Conservation (phyloP, 2,113 vertebrate species). For the Oreotrochilus melanogaster region DNA sequence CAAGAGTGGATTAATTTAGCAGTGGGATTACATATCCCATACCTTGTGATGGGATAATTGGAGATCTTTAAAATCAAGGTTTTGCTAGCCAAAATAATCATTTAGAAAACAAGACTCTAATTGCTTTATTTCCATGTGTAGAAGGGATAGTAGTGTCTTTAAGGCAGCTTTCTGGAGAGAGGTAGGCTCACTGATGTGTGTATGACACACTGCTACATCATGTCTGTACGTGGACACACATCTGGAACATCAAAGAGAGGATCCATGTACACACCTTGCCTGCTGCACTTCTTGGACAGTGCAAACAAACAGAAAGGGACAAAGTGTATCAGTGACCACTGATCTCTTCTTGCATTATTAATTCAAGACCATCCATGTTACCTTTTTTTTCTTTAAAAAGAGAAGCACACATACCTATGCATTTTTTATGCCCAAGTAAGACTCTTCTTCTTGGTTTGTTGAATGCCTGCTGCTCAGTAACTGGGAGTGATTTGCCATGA, state of each 20-base stretch:
- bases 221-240: too few relatives aligned
- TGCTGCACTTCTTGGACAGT: neutral
- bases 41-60: neutral
- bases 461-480: neutral
- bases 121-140: neutral
- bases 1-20: neutral
- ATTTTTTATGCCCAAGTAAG: neutral
- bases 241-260: neutral
- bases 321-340: neutral
- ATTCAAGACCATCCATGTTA: neutral
- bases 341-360: neutral
- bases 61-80: neutral
- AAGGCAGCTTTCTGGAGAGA: neutral
- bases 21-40: fast-evolving
- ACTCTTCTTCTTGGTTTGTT: neutral
- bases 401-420: neutral
- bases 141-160: neutral
- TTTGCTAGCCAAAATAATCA: neutral
- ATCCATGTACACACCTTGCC: neutral
- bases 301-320: neutral
- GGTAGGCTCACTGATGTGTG: neutral
- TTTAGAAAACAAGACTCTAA: neutral
- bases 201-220: neutral
- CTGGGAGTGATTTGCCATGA: neutral
- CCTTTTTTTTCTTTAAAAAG: neutral